phyloP scores from a whole-genome alignment of 2,113 vertebrate species.

The Trematomus loennbergii region DNA sequence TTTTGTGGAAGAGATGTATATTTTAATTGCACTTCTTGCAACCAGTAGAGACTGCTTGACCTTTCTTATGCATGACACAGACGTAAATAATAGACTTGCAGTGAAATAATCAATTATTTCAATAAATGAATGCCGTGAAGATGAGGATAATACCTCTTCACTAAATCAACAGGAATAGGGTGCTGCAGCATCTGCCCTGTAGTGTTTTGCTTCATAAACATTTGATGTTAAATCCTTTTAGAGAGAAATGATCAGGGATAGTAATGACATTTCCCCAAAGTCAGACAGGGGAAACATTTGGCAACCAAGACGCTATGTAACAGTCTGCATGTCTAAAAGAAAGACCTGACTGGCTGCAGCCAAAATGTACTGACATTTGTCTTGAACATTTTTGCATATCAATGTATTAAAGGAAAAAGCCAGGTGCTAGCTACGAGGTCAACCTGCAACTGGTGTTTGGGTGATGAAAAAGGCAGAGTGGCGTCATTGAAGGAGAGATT shows the following conservation, averaged over 20 bases:
- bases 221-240: background rate
- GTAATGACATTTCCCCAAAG: background rate
- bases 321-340: background rate
- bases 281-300: conserved; percentile 5
- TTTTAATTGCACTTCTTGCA: background rate
- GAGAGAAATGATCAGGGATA: background rate
- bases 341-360: conserved; percentile 5
- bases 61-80: background rate
- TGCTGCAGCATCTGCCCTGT: background rate
- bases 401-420: background rate
- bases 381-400: background rate
- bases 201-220: background rate
- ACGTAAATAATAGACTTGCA: background rate
- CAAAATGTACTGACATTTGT: background rate
- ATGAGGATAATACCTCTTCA: background rate
- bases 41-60: background rate
- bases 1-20: background rate
- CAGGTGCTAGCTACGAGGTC: background rate
- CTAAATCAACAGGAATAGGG: background rate
- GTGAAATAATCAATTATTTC: background rate
- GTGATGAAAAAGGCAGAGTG: conserved; percentile 3
- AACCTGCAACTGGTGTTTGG: background rate
- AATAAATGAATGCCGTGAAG: background rate
- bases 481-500: conserved; percentile 19
- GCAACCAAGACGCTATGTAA: background rate